Base-by-base conservation (phyloP, 2,113 vertebrate species). In the Psittacus erithacus region DNA sequence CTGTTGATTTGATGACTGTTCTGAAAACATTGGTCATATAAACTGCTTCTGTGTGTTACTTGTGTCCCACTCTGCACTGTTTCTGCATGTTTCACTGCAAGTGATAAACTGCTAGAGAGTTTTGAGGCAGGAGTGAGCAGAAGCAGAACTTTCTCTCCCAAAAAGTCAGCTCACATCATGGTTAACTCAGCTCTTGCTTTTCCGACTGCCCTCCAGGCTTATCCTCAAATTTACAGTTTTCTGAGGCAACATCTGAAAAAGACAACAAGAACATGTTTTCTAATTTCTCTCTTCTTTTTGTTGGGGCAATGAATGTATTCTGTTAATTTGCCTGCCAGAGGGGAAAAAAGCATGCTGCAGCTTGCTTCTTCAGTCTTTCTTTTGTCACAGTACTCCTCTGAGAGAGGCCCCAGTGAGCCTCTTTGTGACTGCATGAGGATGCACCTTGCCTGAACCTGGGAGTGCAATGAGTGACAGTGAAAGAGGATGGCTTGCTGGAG, bases 201-300 rank as follows among this genome's bases (percentile, higher is more conserved):
- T 44, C 44, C 16, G 57, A 3, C 41, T 57, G 25, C 19, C 7
- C 19, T 82, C 13, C 9, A 53, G 38, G 52, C 12, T 83, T 71
- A 35, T 5, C 5, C 7, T 20, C 50, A 84, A 23, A 92, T 69
- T 52, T 82, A 69, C 29, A 41, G n/a, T 69, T 82, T 82, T 80
- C 35, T 31, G 52, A 82, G 85, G 20, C 39, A 82, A 52, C 22
- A 69, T 69, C 44, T 73, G 70, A 62, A 85, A 85, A 85, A 46
- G 12, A 28, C 11, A 41, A 49, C 1, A 0, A n/a, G 29, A 23
- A 20, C 8, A 2, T 10, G 3, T 50, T 64, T 71, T 76, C 52
- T 88, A 87, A 57, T 70, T 86, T 67, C 19, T 39, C 2, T 12
- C 25, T 53, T 59, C 15, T 50, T 52, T 60, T 82, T 39, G 3